Conservation (phyloP, 2,797 vertebrate species). For the Micromesistius poutassou region DNA sequence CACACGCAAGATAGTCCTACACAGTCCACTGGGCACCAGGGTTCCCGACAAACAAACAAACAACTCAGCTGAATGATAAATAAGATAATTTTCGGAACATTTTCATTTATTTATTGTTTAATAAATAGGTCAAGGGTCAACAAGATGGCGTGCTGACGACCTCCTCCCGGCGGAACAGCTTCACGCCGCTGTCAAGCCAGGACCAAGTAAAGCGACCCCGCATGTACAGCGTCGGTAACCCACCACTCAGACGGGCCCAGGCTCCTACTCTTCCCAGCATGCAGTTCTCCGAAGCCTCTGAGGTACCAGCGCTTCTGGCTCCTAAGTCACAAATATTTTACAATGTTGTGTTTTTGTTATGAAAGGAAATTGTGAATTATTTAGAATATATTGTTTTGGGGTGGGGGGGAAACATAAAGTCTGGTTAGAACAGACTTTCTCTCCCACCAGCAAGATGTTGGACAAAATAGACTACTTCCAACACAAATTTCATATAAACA, state of each 20-base stretch:
- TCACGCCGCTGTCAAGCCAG: conserved; percentile 86
- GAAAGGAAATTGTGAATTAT: neutral
- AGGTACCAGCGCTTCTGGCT: conserved; percentile 33
- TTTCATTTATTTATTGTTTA: neutral
- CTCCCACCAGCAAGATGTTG: neutral
- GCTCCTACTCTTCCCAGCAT: conserved; percentile 69
- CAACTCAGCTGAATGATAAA: no score
- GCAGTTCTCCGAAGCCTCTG: conserved; percentile 68
- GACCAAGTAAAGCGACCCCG: conserved; percentile 83
- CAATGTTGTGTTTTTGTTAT: neutral
- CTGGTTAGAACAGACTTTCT: neutral
- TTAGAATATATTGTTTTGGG: neutral
- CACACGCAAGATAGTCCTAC: no score
- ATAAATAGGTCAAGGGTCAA: conserved; percentile 66
- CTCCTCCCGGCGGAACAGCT: conserved; percentile 87
- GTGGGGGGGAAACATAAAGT: neutral
- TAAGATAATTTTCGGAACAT: neutral
- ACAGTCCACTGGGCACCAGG: no score
- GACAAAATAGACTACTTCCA: neutral
- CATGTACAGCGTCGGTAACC: conserved; percentile 85
- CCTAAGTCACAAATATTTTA: neutral
- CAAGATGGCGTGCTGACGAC: conserved; percentile 61
- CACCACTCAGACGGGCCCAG: conserved; percentile 56
- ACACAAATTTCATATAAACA: neutral
- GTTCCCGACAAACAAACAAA: no score